Conservation (phyloP, 2,888 invertebrate genomes). For the Agonopterix arenella region DNA sequence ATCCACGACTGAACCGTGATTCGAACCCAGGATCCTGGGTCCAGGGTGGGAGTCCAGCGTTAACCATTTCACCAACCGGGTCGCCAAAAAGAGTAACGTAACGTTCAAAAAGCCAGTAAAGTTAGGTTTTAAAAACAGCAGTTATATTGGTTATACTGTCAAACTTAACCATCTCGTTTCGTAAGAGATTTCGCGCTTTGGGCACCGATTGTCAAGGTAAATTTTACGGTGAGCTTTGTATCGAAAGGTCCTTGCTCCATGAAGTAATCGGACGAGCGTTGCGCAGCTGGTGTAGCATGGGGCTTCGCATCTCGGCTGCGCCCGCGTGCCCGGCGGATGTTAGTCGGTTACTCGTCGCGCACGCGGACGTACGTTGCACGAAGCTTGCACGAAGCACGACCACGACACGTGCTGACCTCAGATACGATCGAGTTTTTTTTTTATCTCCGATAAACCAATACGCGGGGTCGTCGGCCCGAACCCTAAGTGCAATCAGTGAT, state of each 20-base stretch:
- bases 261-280: constrained; percentile 61
- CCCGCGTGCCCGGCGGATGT: constrained; percentile 16
- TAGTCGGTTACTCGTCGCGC: constrained; percentile 33
- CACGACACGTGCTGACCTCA: constrained; percentile 14
- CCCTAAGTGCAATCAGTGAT: constrained; percentile 3
- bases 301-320: constrained; percentile 26
- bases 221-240: constrained; percentile 66
- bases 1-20: no score
- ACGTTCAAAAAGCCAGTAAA: no score
- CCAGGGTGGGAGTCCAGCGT: no score
- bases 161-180: constrained; percentile 28
- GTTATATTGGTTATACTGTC: constrained; percentile 6
- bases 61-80: no score
- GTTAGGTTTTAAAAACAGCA: no score
- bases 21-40: no score
- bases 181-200: constrained; percentile 42
- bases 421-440: constrained; percentile 10
- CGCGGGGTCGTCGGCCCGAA: constrained; percentile 21
- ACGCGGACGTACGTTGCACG: constrained; percentile 27
- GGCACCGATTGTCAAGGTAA: constrained; percentile 59
- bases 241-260: constrained; percentile 73
- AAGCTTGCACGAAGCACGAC: constrained; percentile 6
- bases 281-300: constrained; percentile 29
- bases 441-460: constrained; percentile 18
- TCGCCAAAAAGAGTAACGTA: no score